Evolutionary conservation across 2,113 vertebrate species (phyloP).

Genomic region (Philantomba maxwellii): DNA sequence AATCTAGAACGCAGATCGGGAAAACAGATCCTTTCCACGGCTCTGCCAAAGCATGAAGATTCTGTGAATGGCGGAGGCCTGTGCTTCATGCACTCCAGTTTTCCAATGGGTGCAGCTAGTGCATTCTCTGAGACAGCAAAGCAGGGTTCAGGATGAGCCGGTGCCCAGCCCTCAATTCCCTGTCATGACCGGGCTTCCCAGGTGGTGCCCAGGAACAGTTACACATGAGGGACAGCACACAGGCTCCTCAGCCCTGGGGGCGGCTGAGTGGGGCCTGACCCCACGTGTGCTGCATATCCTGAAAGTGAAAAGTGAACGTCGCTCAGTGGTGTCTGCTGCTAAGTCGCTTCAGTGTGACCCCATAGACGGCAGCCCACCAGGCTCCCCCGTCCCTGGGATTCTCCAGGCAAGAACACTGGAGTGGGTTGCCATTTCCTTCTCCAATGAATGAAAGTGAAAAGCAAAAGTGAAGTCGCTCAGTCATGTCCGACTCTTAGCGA

Average conservation of each 20-base stretch:
- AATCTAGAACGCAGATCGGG: no score
- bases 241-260: no score
- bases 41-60: background rate
- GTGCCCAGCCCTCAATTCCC: background rate
- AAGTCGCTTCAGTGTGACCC: background rate
- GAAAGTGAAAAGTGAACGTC: background rate
- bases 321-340: background rate
- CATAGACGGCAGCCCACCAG: background rate
- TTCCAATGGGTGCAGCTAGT: background rate
- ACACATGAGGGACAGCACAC: background rate
- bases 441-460: background rate
- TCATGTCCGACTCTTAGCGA: accelerated
- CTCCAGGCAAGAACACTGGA: background rate
- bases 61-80: background rate
- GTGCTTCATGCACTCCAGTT: background rate
- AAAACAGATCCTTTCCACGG: background rate
- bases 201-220: background rate
- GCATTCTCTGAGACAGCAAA: background rate
- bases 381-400: background rate
- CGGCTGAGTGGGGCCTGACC: background rate
- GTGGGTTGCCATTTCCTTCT: background rate
- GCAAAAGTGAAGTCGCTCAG: background rate
- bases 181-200: background rate
- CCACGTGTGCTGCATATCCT: background rate
- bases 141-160: background rate